Base-by-base conservation (phyloP, 1,140 invertebrate genomes). In the Zaprionus gabonicus region DNA sequence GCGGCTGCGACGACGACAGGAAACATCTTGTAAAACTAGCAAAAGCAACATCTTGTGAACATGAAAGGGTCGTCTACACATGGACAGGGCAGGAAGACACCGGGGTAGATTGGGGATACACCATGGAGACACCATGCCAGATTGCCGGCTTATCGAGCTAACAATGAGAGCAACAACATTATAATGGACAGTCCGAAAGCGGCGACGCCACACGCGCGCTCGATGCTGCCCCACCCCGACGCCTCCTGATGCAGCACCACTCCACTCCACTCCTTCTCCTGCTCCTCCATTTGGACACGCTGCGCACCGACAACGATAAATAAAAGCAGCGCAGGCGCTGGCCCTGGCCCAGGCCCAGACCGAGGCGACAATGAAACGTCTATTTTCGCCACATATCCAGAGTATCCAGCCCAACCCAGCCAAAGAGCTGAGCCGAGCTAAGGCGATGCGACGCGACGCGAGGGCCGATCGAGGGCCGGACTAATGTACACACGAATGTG, bases 11-110 rank as follows among this genome's bases (percentile, higher is more conserved):
- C 86, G 91, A 92, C 86, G 91, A 92, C 90, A 92, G 91, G 91
- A 92, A 92, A 92, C 91, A 92, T 92, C 90, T 82, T 92, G 91
- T 92, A 91, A 92, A 91, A 92, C 91, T 83, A 92, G 91, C 83
- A 91, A 91, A 87, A 79, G 81, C 75, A 78, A 92, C 91, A 91
- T 92, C 85, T 88, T 90, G 82, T 91, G 82, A 86, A 91, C 82
- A 91, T 91, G 77, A 84, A 90, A 90, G 81, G 81, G 83, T 78
- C 63, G 83, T 78, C 63, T 71, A 63, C 78, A 71, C 46, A 51
- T 25, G 46, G 46, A 17, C 38, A 41, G n/a, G 3, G n/a, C 53
- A 34, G 46, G 66, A 13, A 57, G 68, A 70, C 68, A 68, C 36
- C 31, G 46, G 46, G 41, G 60, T n/a, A n/a, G 63, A 28, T 13